Evolutionary conservation across 2,888 invertebrate species (phyloP).

Genomic region (Spialia ferax): DNA sequence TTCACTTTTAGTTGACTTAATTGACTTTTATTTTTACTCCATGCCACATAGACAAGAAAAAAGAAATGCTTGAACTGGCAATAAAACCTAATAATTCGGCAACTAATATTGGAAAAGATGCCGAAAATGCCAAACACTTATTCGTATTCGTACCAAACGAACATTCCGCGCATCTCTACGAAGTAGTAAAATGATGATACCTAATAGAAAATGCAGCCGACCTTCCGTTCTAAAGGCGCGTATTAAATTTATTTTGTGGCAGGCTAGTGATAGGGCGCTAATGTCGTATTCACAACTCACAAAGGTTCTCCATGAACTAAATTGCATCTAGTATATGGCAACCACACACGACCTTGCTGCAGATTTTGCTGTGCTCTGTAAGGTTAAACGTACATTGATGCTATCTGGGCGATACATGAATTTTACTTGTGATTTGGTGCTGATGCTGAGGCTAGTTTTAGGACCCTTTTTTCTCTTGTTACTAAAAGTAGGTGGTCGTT

Average conservation of each 20-base stretch:
- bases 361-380: slow-evolving; percentile 60
- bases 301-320: slow-evolving; percentile 73
- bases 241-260: slow-evolving; percentile 42
- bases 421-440: slow-evolving; percentile 20
- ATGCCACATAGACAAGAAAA: too few species aligned
- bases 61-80: too few species aligned
- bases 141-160: too few species aligned
- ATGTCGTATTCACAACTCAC: slow-evolving; percentile 48
- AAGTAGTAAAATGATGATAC: slow-evolving; percentile 35
- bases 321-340: slow-evolving; percentile 59
- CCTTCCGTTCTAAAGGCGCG: slow-evolving; percentile 41
- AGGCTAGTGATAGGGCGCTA: slow-evolving; percentile 43
- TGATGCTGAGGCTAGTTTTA: slow-evolving; percentile 11
- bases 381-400: slow-evolving; percentile 44
- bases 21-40: too few species aligned
- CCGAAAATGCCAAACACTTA: too few species aligned
- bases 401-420: slow-evolving; percentile 21
- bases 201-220: slow-evolving; percentile 41
- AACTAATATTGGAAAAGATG: too few species aligned
- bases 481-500: background rate
- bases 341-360: slow-evolving; percentile 68
- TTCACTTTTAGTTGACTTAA: too few species aligned
- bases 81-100: too few species aligned
- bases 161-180: too few species aligned
- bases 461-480: slow-evolving; percentile 14